These are phyloP conservation scores for Anguilla obscura DNA, from an alignment of 2,797 vertebrate species.

Conservation along the genomic window DNA sequence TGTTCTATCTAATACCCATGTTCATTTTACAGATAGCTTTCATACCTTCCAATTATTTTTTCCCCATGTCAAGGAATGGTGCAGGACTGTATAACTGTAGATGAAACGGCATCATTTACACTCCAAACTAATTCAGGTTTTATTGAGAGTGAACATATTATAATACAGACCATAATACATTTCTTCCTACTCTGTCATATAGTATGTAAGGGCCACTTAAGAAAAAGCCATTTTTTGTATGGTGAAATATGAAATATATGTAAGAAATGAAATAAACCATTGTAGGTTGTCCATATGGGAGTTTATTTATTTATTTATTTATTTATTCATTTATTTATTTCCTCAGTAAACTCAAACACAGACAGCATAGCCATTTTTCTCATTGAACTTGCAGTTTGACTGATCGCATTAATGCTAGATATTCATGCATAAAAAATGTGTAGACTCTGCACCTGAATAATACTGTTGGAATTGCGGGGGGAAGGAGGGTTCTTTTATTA, in stretches of 20 bases:
- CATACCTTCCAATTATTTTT: not conserved
- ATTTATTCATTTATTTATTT: not conserved
- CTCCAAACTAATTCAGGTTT: not conserved
- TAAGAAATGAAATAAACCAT: not conserved
- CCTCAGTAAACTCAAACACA: not conserved
- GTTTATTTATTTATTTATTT: not conserved
- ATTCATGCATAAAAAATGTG: not conserved
- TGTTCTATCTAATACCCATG: not conserved
- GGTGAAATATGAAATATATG: not conserved
- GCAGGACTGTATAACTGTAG: not conserved
- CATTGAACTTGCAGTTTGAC: not conserved
- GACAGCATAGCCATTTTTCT: not conserved
- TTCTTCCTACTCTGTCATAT: not conserved
- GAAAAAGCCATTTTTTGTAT: not conserved
- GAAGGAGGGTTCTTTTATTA: not conserved
- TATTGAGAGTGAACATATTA: not conserved
- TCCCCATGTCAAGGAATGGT: not conserved
- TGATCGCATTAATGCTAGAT: not conserved
- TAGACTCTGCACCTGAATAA: not conserved
- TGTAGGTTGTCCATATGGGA: not conserved
- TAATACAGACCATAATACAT: not conserved
- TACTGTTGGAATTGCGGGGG: not conserved
- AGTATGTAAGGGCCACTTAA: not conserved
- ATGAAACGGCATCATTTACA: not conserved
- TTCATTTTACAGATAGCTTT: not conserved